Evolutionary conservation across 2,797 vertebrate genomes (phyloP).

Genomic region (Eulemur coronatus): DNA sequence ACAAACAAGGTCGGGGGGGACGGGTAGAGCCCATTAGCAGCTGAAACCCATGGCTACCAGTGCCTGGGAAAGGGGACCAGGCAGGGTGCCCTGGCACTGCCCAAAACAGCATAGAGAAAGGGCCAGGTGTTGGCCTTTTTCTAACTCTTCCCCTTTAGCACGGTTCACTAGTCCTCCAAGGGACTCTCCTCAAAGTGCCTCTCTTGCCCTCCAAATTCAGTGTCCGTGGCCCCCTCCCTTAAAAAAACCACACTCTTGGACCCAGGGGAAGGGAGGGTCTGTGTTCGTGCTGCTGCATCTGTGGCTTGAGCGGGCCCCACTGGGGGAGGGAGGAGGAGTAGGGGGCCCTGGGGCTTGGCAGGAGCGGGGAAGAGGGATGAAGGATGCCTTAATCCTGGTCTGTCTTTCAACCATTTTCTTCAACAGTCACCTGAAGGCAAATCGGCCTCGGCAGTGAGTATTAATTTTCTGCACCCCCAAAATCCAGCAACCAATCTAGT

Average conservation of each 20-base stretch:
- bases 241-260: background rate
- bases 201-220: background rate
- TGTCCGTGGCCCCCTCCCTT: background rate
- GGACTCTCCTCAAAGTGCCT: background rate
- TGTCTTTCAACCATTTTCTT: background rate
- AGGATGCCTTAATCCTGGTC: background rate
- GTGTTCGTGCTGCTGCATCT: background rate
- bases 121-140: background rate
- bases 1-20: background rate
- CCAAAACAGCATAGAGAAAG: background rate
- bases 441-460: background rate
- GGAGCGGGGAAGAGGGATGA: background rate
- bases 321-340: background rate
- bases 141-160: background rate
- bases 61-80: background rate
- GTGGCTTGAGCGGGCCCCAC: background rate
- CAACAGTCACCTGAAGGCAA: background rate
- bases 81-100: too few species aligned
- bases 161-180: background rate
- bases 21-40: background rate
- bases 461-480: conserved; percentile 2
- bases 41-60: rapidly evolving
- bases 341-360: background rate
- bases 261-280: background rate
- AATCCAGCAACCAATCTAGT: background rate